Percentiles rank a stretch among this genome's conserved stretches.
These are phyloP conservation scores for Sesamia inferens DNA, from an alignment of 2,888 invertebrate genomes.

Conservation along the genomic window DNA sequence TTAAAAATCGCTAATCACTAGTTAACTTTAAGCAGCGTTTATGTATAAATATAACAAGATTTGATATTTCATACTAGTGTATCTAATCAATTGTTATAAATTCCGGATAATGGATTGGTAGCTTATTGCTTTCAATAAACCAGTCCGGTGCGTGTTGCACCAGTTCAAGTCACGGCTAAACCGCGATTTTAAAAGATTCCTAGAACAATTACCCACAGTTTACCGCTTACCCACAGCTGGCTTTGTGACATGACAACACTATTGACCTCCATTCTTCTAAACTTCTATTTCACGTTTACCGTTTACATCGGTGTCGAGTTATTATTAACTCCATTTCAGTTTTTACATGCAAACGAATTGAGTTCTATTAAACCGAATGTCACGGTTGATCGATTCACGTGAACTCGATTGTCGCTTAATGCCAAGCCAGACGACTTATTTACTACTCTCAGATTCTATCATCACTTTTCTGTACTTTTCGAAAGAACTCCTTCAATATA, in stretches of 20 bases:
- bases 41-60: background rate
- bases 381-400: conserved; percentile 31
- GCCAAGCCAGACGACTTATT: background rate
- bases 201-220: background rate
- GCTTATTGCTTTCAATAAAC: conserved; percentile 16
- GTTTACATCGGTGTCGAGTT: conserved; percentile 18
- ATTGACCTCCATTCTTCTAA: conserved; percentile 11
- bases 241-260: conserved; percentile 9
- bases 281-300: conserved; percentile 29
- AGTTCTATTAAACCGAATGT: conserved; percentile 37
- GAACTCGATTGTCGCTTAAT: conserved; percentile 1
- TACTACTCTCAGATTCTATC: background rate
- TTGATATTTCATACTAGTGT: background rate
- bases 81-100: conserved; percentile 10
- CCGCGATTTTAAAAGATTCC: background rate
- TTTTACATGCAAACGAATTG: conserved; percentile 24
- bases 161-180: conserved; percentile 2
- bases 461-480: conserved; percentile 7
- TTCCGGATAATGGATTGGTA: conserved; percentile 14
- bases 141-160: background rate
- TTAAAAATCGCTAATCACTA: too few relatives aligned
- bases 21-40: too few relatives aligned
- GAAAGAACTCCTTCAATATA: background rate
- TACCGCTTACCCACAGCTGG: background rate
- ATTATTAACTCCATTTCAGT: conserved; percentile 22